Percentiles rank a stretch among this genome's conserved stretches.
phyloP scores from a whole-genome alignment of 2,113 vertebrate species.

The Clarias magur region DNA sequence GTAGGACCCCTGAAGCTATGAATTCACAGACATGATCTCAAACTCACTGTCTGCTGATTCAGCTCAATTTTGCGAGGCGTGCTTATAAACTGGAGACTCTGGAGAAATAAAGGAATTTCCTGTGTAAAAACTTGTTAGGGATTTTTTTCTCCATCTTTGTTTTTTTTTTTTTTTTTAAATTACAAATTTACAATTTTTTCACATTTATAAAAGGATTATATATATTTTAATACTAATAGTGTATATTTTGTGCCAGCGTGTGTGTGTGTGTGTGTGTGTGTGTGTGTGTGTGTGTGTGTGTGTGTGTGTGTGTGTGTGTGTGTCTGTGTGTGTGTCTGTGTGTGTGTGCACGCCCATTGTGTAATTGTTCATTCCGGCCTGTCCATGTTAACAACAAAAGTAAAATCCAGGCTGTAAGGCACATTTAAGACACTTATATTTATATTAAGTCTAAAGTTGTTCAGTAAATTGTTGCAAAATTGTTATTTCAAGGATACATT shows the following conservation, averaged over 20 bases:
- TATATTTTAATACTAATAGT: too few relatives aligned
- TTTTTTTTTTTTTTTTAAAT: too few relatives aligned
- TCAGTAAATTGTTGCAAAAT: conserved; percentile 1
- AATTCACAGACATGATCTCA: not conserved
- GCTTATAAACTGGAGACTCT: conserved; percentile 27
- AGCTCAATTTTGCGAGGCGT: not conserved
- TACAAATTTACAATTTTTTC: not conserved
- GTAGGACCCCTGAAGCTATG: conserved; percentile 1
- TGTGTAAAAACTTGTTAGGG: conserved; percentile 4
- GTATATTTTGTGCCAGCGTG: too few relatives aligned
- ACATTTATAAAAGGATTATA: not conserved
- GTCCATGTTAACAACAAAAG: not conserved
- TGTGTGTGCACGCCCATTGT: not conserved
- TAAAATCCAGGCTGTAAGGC: not conserved
- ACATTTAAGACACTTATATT: not conserved
- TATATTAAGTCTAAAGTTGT: not conserved
- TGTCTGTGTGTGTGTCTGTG: not conserved
- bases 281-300: too few relatives aligned
- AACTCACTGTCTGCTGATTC: conserved; percentile 20
- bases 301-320: not conserved
- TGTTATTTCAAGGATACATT: not conserved
- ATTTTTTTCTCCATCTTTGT: not conserved
- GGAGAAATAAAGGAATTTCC: conserved; percentile 21
- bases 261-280: too few relatives aligned
- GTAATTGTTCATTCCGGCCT: not conserved